A percentile compares a stretch with the other conserved stretches of the same genome.
Conservation (phyloP, 2,797 vertebrate species). For the Stomatorhinus walkeri region DNA sequence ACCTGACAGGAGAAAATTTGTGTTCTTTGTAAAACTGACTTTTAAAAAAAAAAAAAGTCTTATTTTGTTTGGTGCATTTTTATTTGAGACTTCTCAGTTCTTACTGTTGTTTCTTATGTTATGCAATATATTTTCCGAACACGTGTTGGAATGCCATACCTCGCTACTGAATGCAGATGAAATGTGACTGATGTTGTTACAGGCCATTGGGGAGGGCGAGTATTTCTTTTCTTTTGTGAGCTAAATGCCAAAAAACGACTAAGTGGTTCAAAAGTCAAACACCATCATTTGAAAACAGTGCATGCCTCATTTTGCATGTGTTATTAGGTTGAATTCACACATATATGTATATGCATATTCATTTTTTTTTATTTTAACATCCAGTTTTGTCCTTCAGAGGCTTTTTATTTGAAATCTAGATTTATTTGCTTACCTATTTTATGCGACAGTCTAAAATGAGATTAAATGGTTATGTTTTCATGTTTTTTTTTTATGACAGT, state of each 20-base stretch:
- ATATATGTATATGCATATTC: neutral
- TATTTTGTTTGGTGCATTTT: neutral
- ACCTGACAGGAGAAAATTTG: neutral
- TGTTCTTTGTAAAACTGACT: neutral
- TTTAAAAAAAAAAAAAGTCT: neutral
- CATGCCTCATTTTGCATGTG: neutral
- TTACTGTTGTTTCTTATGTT: neutral
- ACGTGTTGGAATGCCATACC: neutral
- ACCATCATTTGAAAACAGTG: neutral
- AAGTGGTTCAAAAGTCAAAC: neutral
- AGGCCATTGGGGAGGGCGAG: neutral
- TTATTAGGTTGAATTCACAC: neutral
- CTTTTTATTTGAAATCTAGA: neutral
- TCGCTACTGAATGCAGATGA: neutral
- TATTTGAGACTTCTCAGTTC: neutral
- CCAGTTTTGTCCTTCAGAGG: neutral
- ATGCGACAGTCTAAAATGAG: neutral
- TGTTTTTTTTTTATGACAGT: neutral
- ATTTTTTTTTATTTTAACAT: neutral
- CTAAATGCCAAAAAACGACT: neutral
- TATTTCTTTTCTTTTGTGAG: neutral
- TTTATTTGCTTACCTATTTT: neutral
- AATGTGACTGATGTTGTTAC: neutral
- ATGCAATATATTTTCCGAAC: neutral
- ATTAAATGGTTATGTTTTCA: neutral